Evolutionary conservation across 2,113 vertebrate genomes (phyloP), one percentile per base, ranked within the genome.

Genomic region (Sula dactylatra): DNA sequence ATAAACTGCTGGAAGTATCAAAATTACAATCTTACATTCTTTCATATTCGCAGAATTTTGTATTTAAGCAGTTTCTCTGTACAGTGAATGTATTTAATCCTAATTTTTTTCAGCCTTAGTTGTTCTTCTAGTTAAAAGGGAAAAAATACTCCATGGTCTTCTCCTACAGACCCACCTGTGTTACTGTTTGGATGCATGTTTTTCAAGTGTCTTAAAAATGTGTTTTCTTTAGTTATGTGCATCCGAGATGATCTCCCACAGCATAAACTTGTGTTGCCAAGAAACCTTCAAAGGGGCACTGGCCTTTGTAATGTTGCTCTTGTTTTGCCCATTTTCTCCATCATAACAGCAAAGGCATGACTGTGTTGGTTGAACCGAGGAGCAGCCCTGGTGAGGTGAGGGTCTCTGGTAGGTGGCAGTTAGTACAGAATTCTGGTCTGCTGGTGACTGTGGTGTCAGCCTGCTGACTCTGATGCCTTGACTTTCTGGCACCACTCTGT

Each of bases 141-240:
- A 32, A 62, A 19, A 82, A 78, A 16, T 31, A 18, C 6, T 77
- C 20, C 3, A 3, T 61, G 27, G 19, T 38, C 17, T 22, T 87
- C 32, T 76, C 26, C 20, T 71, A 3, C 11, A 73, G 45, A 42
- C 29, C 4, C 16, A 5, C 7, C 13, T 16, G 0, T 24, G 7
- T 84, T 42, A 34, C 34, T 55, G 42, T 44, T 87, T 40, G 16
- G n/a, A 9, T 61, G 26, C 24, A 11, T 0, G 0, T 27, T 76
- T 65, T 49, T 83, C 25, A 45, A 16, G 54, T 65, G 27, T 67
- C 31, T 49, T 52, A 58, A 56, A 72, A 87, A 44, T 7, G 3
- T 50, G 1, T 67, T 76, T 81, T 66, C 17, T 69, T 71, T 4
- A 71, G 17, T 62, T 58, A 22, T 2, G 5, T 84, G 54, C 24